Conservation (phyloP, 1,140 invertebrate genomes). For the Pseudomyrmex dendroicus region DNA sequence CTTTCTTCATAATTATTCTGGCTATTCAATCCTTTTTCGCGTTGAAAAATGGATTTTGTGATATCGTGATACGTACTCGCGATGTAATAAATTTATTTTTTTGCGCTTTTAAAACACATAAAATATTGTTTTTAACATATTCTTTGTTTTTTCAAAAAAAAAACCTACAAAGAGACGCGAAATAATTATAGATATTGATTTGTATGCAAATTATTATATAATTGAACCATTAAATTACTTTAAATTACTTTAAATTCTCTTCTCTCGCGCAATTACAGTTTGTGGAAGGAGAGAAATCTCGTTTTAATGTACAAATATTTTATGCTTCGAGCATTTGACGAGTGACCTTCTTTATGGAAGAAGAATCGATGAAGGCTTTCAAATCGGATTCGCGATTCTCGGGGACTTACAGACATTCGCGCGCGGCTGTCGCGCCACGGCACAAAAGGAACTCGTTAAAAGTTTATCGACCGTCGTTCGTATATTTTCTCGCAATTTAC, state of each 20-base stretch:
- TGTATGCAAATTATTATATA: constrained; percentile 5
- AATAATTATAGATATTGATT: background rate
- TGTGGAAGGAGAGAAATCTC: background rate
- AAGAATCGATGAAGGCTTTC: constrained; percentile 32
- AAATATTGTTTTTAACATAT: background rate
- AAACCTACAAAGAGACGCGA: too few species aligned
- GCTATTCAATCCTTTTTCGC: constrained; percentile 8
- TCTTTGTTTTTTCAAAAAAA: background rate
- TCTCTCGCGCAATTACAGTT: background rate
- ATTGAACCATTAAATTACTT: background rate
- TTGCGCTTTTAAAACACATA: background rate
- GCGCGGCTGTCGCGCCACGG: constrained; percentile 35
- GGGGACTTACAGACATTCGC: constrained; percentile 35
- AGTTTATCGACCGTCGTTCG: constrained; percentile 70
- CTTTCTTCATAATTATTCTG: constrained; percentile 22
- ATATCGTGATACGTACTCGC: background rate
- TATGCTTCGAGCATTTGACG: constrained; percentile 29
- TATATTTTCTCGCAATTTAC: constrained; percentile 70
- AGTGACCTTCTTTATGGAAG: constrained; percentile 36
- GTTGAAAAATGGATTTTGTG: constrained; percentile 10
- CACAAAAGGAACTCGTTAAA: constrained; percentile 70
- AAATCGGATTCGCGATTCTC: constrained; percentile 58
- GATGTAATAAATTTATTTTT: background rate
- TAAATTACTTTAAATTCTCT: constrained; percentile 3
- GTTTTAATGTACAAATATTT: constrained; percentile 30